Conservation (phyloP, 35 echinoderm and acorn worm genomes). For the Strongylocentrotus purpuratus region DNA sequence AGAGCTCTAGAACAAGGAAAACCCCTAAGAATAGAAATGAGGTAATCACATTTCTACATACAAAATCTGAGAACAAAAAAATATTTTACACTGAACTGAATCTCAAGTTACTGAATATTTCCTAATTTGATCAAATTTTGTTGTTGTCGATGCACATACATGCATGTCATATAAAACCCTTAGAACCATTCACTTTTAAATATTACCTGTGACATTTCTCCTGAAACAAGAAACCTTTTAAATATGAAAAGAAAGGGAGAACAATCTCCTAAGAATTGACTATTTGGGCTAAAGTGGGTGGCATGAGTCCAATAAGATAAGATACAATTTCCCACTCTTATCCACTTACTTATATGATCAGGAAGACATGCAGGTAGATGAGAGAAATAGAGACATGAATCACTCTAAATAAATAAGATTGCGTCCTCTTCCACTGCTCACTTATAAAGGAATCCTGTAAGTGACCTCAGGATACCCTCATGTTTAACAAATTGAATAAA, state of each 20-base stretch:
- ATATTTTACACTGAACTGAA: neutral
- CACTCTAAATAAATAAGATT: slow-evolving; percentile 3
- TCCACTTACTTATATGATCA: neutral
- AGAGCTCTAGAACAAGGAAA: neutral
- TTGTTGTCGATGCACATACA: neutral
- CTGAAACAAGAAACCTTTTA: neutral
- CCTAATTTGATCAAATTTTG: neutral
- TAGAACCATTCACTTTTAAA: neutral
- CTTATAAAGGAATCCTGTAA: neutral
- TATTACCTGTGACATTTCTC: slow-evolving; percentile 1
- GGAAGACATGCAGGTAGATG: neutral
- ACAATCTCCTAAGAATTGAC: neutral
- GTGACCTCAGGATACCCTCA: neutral
- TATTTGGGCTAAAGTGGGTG: neutral
- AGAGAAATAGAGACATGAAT: slow-evolving; percentile 18
- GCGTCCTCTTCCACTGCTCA: neutral
- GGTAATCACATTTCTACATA: neutral
- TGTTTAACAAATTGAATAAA: neutral
- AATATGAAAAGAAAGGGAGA: neutral
- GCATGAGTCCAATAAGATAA: neutral
- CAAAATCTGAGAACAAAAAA: neutral
- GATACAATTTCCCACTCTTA: neutral
- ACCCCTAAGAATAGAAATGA: neutral
- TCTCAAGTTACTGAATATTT: neutral
- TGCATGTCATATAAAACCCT: neutral